These are phyloP conservation scores for Semotilus atromaculatus DNA, from an alignment of 2,797 vertebrate species.

Conservation along the genomic window DNA sequence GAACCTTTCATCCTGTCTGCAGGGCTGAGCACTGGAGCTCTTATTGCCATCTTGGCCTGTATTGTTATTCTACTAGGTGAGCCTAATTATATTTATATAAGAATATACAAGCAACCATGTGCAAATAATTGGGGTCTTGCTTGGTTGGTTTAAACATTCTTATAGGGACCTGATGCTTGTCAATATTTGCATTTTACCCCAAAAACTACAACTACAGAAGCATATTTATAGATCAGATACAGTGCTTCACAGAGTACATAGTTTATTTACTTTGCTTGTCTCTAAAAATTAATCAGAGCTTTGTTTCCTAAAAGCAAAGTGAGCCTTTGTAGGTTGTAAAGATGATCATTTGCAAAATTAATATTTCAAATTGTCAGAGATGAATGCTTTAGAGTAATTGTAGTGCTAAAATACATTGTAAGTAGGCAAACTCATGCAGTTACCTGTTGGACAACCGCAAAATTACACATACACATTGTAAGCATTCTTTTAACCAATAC, in stretches of 20 bases:
- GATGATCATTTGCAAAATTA: not conserved
- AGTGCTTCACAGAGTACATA: not conserved
- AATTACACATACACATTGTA: not conserved
- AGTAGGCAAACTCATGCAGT: not conserved
- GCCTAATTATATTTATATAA: slow-evolving; percentile 25
- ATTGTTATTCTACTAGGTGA: slow-evolving; percentile 95
- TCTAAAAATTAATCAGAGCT: not conserved
- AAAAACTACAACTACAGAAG: not conserved
- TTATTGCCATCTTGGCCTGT: slow-evolving; percentile 95
- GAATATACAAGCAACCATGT: slow-evolving; percentile 9
- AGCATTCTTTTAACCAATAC: not conserved
- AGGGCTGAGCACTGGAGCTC: slow-evolving; percentile 92
- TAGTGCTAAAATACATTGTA: not conserved
- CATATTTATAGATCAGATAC: slow-evolving; percentile 23
- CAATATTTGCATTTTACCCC: slow-evolving; percentile 36
- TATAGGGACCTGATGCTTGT: not conserved
- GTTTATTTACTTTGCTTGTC: slow-evolving; percentile 15
- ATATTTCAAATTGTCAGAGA: not conserved
- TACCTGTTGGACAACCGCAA: not conserved
- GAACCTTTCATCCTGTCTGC: slow-evolving; percentile 89
- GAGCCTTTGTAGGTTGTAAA: not conserved
- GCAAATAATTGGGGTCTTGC: not conserved
- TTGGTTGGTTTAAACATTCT: slow-evolving; percentile 14
- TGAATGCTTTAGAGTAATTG: not conserved
- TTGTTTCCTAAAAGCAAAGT: not conserved